Conservation (phyloP, 2,113 vertebrate species). For the Ancistrus triradiatus region DNA sequence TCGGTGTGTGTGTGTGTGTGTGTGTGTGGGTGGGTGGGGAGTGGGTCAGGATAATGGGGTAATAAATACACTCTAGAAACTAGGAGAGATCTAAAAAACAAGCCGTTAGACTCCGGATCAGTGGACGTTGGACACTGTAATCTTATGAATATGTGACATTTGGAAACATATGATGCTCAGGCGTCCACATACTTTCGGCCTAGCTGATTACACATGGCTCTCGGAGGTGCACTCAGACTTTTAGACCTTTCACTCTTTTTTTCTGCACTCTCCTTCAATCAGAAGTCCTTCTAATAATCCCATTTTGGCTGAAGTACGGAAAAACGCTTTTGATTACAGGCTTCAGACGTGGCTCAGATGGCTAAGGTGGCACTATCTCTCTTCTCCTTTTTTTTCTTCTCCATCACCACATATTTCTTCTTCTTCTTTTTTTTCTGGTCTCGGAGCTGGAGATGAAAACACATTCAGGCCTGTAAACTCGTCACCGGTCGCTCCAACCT, state of each 20-base stretch:
- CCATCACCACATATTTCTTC: too few relatives aligned
- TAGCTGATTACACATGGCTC: not conserved
- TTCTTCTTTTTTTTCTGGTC: conserved; percentile 10
- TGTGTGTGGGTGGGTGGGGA: too few relatives aligned
- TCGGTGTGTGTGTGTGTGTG: too few relatives aligned
- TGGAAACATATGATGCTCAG: not conserved
- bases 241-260: not conserved
- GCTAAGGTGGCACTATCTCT: conserved; percentile 23
- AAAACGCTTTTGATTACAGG: conserved; percentile 39
- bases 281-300: conserved; percentile 34
- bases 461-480: conserved; percentile 17
- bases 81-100: too few relatives aligned
- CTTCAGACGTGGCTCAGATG: conserved; percentile 17
- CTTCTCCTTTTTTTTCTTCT: too few relatives aligned
- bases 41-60: too few relatives aligned
- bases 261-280: conserved; percentile 1
- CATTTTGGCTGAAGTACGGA: conserved; percentile 32
- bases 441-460: conserved; percentile 12
- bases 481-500: conserved; percentile 9
- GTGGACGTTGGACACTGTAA: too few relatives aligned
- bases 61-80: too few relatives aligned
- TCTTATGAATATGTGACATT: not conserved
- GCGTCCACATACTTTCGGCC: not conserved
- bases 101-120: too few relatives aligned
- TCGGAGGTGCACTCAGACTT: not conserved